Evolutionary conservation across 2,797 vertebrate genomes (phyloP), one percentile per base, ranked within the genome.

Genomic region (Melanotaenia pygmaea): DNA sequence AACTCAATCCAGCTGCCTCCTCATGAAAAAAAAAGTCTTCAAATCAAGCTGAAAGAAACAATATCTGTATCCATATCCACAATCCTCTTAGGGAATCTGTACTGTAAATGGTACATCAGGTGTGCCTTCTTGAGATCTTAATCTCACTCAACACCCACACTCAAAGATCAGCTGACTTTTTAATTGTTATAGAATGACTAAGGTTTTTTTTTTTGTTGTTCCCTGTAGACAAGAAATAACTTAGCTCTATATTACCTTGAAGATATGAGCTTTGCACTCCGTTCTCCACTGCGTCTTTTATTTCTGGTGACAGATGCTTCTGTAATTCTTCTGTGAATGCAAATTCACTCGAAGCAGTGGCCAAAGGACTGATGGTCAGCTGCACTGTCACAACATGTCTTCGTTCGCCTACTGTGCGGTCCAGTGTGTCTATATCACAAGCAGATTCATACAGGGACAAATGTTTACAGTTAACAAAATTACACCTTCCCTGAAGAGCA

Each of bases 331-430:
- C 74, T 0, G 89, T 79, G 50, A 95, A 94, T 28, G 82, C 38
- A 0, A 95, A 65, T 11, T 91, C 10, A 20, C 96, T 94, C 5
- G 74, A 81, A 34, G 68, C 65, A 40, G 87, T 59, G 40, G 90
- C 92, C 5, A 28, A 30, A 5, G 97, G 95, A 43, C 76, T 86
- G 64, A 96, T 91, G 1, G 89, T 86, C 70, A 99, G 80, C 30
- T 94, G 93, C 34, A 93, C 91, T 0, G 89, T 96, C 63, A 95
- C 97, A 1, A 95, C 84, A 43, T 99, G 97, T 26, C 95, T 94
- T 67, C 91, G 96, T 64, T 96, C 96, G 74, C 97, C 96, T 18
- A 98, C 64, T 1, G 94, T 96, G 63, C 95, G 96, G 76, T 99
- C 98, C 89, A 99, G 74, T 0, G 87, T 94, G 70, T 98, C 98